Conservation (phyloP, 2,113 vertebrate species). For the Ictidomys tridecemlineatus region DNA sequence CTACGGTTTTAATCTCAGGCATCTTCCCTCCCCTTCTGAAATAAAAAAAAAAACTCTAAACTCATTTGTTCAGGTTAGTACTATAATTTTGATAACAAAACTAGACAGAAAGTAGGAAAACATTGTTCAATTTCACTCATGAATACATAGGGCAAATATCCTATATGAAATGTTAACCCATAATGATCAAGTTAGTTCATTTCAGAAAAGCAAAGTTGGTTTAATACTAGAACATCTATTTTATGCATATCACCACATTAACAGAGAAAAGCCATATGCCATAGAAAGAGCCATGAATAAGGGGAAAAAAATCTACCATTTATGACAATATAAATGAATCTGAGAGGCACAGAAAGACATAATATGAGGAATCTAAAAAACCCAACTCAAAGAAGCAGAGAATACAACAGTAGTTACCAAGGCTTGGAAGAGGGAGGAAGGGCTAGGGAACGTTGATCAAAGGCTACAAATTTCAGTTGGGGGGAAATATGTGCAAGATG, state of each 20-base stretch:
- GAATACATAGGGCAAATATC: background rate
- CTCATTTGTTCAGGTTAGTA: background rate
- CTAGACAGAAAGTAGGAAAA: background rate
- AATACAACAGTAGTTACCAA: too few relatives aligned
- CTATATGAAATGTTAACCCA: background rate
- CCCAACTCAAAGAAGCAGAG: too few relatives aligned
- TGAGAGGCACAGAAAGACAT: background rate
- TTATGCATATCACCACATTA: background rate
- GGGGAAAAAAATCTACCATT: background rate
- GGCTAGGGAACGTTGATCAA: too few relatives aligned
- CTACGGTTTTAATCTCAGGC: background rate
- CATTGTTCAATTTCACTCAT: background rate
- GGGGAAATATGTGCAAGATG: too few relatives aligned
- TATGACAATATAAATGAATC: background rate
- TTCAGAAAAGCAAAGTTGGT: background rate
- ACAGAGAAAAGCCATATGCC: background rate
- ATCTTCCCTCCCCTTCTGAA: background rate
- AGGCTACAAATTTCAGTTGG: too few relatives aligned
- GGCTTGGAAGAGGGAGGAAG: too few relatives aligned
- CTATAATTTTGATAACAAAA: too few relatives aligned
- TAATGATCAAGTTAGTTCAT: background rate
- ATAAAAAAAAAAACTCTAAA: background rate
- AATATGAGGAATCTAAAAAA: too few relatives aligned
- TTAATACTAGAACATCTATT: background rate
- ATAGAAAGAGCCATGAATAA: background rate